phyloP scores from a whole-genome alignment of 2,113 vertebrate species.

The Cebus imitator region DNA sequence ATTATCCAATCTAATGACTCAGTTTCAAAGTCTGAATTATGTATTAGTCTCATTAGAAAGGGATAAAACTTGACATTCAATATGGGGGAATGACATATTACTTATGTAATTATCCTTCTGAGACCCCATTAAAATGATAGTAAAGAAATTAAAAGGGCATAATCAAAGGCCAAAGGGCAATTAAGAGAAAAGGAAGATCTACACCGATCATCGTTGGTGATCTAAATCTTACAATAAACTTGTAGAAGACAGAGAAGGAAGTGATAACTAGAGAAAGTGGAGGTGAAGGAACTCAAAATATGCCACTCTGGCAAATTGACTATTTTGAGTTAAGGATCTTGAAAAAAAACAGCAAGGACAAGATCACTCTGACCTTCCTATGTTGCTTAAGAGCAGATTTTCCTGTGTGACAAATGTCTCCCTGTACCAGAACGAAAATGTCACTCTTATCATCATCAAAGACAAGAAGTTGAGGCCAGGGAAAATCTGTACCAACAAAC shows the following conservation, averaged over 20 bases:
- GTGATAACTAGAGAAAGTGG: background rate
- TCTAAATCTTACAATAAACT: background rate
- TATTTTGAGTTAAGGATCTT: background rate
- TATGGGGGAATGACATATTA: background rate
- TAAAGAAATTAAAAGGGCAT: background rate
- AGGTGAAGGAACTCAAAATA: background rate
- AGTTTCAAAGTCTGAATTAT: background rate
- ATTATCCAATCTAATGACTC: background rate
- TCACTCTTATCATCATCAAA: background rate
- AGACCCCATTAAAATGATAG: background rate
- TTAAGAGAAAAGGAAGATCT: background rate
- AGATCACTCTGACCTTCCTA: background rate
- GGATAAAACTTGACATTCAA: background rate
- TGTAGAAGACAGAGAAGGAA: background rate
- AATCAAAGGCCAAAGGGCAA: background rate
- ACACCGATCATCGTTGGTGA: background rate
- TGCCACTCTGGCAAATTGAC: background rate
- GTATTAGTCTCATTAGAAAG: slow-evolving; percentile 9
- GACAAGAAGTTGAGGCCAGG: background rate
- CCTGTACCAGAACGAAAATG: background rate
- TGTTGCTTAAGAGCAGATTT: background rate
- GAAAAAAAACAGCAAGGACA: background rate
- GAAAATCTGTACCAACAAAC: background rate
- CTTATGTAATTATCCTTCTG: background rate
- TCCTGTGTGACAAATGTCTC: background rate